These are phyloP conservation scores for Cyanoramphus novaezelandiae DNA, from an alignment of 2,113 vertebrate genomes.

Conservation along the genomic window DNA sequence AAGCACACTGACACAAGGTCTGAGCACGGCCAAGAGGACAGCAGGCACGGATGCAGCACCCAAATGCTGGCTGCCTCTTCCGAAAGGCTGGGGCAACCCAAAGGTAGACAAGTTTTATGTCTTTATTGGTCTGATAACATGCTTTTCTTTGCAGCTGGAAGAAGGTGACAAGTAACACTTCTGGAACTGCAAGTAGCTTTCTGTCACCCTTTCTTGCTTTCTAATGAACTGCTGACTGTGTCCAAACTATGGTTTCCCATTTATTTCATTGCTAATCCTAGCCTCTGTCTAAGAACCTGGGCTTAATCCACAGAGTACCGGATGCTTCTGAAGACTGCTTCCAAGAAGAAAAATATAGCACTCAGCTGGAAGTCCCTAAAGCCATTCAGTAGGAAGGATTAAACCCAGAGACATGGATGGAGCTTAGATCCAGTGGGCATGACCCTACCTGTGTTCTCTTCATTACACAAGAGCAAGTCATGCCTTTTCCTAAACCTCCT, in stretches of 20 bases:
- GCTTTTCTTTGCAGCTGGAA: background rate
- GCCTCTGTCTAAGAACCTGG: slow-evolving; percentile 42
- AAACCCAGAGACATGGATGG: background rate
- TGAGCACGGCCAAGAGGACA: background rate
- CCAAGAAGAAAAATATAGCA: background rate
- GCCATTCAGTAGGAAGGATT: slow-evolving; percentile 44
- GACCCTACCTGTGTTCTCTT: slow-evolving; percentile 39
- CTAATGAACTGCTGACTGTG: background rate
- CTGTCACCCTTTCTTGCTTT: background rate
- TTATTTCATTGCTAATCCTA: slow-evolving; percentile 4
- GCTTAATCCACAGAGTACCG: slow-evolving; percentile 20
- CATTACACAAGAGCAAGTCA: background rate
- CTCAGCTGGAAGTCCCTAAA: slow-evolving; percentile 54
- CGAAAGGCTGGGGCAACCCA: background rate
- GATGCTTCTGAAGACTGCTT: slow-evolving; percentile 33
- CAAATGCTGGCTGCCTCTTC: background rate
- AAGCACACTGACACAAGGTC: background rate
- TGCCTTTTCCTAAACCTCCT: background rate
- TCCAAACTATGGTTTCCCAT: background rate
- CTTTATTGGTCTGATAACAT: background rate
- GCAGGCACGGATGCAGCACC: background rate
- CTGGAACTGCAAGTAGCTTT: background rate
- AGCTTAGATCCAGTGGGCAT: slow-evolving; percentile 4
- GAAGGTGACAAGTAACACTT: background rate
- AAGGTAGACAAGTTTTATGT: background rate